These are phyloP conservation scores for Orius insidiosus DNA, from an alignment of 1,140 invertebrate species.

Conservation along the genomic window DNA sequence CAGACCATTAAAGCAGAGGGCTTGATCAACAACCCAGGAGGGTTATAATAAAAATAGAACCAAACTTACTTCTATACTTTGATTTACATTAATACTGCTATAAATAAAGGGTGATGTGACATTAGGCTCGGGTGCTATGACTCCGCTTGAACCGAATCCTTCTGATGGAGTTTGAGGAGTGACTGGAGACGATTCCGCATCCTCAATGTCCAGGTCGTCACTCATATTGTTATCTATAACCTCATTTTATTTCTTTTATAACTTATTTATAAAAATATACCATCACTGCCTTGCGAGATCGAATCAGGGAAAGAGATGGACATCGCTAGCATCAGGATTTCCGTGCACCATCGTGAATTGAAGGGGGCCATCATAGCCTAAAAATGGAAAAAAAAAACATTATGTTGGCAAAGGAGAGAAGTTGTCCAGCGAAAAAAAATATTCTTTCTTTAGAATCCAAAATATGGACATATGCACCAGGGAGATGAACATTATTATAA, in stretches of 20 bases:
- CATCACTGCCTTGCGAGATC: slow-evolving; percentile 15
- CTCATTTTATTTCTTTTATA: too few relatives aligned
- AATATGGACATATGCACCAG: too few relatives aligned
- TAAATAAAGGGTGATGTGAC: slow-evolving; percentile 21
- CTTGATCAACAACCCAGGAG: too few relatives aligned
- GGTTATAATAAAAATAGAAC: too few relatives aligned
- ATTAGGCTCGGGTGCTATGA: slow-evolving; percentile 31
- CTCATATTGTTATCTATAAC: slow-evolving; percentile 8
- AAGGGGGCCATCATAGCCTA: slow-evolving; percentile 67
- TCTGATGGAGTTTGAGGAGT: slow-evolving; percentile 27
- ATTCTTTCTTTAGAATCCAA: background rate
- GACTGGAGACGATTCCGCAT: slow-evolving; percentile 41
- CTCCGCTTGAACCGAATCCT: slow-evolving; percentile 26
- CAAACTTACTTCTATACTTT: slow-evolving; percentile 19
- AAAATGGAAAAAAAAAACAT: too few relatives aligned
- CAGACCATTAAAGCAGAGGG: too few relatives aligned
- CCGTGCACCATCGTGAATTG: slow-evolving; percentile 56
- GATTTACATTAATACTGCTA: slow-evolving; percentile 24
- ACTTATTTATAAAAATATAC: slow-evolving; percentile 7
- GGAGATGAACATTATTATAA: slow-evolving; percentile 3
- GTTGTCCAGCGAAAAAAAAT: too few relatives aligned
- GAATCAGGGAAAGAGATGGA: slow-evolving; percentile 16
- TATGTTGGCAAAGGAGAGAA: too few relatives aligned
- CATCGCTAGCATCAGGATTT: slow-evolving; percentile 42
- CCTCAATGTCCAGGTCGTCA: slow-evolving; percentile 31